Evolutionary conservation across 2,113 vertebrate genomes (phyloP), one percentile per base, ranked within the genome.

Genomic region (Acinonyx jubatus): DNA sequence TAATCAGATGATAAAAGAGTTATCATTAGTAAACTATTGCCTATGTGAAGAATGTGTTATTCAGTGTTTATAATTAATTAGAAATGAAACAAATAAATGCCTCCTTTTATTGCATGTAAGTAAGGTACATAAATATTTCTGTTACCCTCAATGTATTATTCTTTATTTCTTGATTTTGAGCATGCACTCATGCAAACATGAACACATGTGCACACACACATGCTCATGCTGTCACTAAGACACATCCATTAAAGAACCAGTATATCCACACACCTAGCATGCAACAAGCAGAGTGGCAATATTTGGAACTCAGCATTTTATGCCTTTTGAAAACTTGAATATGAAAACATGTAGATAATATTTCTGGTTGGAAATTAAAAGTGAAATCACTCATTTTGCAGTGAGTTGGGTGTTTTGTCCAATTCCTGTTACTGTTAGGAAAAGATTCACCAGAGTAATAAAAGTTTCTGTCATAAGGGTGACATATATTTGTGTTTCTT

Each of bases 1-100:
- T 97, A 94, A 96, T 92, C 90, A 98, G 91, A 96, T 91, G 29
- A 76, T 5, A 95, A 97, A 94, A 80, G 89, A 96, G 78, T 94
- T 97, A 93, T 96, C 89, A 92, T 97, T 92, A 98, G 89, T 96
- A 96, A 57, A 89, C 89, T 91, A 89, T 96, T 73, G 73, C 90
- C 48, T 93, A 38, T 98, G 94, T 97, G 91, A 98, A 97, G 88
- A 71, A 98, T 79, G 55, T 95, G 61, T 89, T 98, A 61, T 87
- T 97, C 97, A 97, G 95, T 87, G 69, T 96, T 98, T 97, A 97
- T 91, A 82, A 98, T 98, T 98, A 98, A 98, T 98, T 98, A 97
- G 98, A 89, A 98, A 92, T 92, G 73, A 96, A 98, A 81, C 89
- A 97, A 89, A 98, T 88, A 98, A 96, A 36, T 29, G 12, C 83